Percentiles rank a stretch among this genome's conserved stretches.
These are phyloP conservation scores for Ptilorrhoa leucosticta DNA, from an alignment of 2,113 vertebrate species.

Conservation along the genomic window DNA sequence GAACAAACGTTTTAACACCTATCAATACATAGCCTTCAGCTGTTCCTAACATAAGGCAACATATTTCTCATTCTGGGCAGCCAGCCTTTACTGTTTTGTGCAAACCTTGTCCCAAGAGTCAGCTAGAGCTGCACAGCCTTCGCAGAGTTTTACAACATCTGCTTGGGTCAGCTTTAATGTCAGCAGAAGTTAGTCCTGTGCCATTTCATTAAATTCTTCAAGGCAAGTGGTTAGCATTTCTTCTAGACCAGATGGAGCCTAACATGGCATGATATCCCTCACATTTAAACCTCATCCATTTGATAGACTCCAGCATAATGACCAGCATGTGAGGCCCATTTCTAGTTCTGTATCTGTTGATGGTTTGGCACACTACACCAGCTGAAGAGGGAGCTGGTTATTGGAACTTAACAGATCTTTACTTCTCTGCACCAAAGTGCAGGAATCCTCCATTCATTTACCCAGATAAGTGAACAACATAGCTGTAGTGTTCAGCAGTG, in stretches of 20 bases:
- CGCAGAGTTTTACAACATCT: not conserved
- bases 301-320: not conserved
- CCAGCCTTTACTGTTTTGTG: not conserved
- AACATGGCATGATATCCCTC: not conserved
- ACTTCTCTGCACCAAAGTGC: not conserved
- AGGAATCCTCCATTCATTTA: not conserved
- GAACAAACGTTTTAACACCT: not conserved
- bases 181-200: not conserved
- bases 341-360: not conserved
- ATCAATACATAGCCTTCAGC: not conserved
- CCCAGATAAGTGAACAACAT: not conserved
- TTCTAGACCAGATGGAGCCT: not conserved
- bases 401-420: not conserved
- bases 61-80: not conserved
- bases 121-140: not conserved
- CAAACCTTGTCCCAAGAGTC: not conserved
- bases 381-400: not conserved
- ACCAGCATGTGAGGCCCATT: not conserved
- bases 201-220: not conserved
- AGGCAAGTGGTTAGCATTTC: not conserved
- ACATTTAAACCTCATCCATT: not conserved
- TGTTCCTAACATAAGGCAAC: not conserved
- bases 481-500: not conserved
- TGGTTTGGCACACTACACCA: not conserved
- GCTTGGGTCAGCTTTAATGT: not conserved